Percentiles rank a stretch among this genome's conserved stretches.
Conservation (phyloP, 2,888 invertebrate genomes). For the Pristionchus arcanus region DNA sequence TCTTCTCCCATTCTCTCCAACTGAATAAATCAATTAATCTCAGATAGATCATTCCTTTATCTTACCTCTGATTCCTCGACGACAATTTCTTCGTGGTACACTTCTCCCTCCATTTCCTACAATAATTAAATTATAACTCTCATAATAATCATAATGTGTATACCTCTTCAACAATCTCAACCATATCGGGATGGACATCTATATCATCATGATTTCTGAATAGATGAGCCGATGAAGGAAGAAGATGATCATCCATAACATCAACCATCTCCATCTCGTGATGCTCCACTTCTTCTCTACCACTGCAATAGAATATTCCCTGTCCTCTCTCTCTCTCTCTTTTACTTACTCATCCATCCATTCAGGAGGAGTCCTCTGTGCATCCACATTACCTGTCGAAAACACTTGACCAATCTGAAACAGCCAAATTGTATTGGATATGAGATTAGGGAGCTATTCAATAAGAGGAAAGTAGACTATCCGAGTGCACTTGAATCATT, state of each 20-base stretch:
- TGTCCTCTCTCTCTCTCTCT: not conserved
- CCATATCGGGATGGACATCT: conserved; percentile 14
- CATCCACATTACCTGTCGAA: conserved; percentile 41
- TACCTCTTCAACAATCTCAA: conserved; percentile 52
- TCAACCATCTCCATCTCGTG: not conserved
- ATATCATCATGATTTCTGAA: conserved; percentile 29
- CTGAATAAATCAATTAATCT: not conserved
- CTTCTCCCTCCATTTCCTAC: conserved; percentile 36
- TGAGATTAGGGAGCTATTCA: too few species aligned
- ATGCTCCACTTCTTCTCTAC: not conserved
- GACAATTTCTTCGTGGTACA: conserved; percentile 46
- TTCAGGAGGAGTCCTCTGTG: conserved; percentile 44
- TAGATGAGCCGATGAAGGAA: not conserved
- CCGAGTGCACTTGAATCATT: too few species aligned
- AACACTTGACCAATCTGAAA: conserved; percentile 52
- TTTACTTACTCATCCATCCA: conserved; percentile 20
- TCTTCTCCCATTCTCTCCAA: not conserved
- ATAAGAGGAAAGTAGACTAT: too few species aligned
- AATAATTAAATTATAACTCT: not conserved
- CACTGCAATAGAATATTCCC: not conserved
- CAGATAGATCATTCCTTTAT: not conserved
- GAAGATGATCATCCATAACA: not conserved
- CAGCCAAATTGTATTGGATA: too few species aligned
- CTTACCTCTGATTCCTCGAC: conserved; percentile 30
- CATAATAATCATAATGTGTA: too few species aligned